Base-by-base conservation (phyloP, 35 echinoderm and acorn worm species). In the Lytechinus variegatus region DNA sequence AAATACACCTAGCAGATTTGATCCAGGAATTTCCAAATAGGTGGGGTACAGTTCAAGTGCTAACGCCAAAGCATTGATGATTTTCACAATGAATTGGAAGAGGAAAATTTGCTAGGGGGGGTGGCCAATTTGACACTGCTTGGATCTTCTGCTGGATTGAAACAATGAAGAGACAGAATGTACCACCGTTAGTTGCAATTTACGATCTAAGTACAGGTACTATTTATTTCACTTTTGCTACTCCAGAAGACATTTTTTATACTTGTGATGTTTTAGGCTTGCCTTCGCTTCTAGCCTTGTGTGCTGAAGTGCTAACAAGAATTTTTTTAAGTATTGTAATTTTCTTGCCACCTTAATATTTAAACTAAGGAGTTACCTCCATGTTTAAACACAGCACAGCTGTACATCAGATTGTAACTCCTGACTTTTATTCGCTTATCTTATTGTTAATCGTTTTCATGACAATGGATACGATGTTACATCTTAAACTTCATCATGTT, bases 281-380 rank as follows among this genome's bases (percentile, higher is more conserved):
- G 88, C 88, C 88, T 90, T 12, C 52, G 0, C 3, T 52, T 33
- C 2, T 89, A 89, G 27, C 28, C 88, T 33, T 90, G 88, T 90
- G 88, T 90, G 88, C 88, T 90, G 44, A 52, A 52, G 88, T 90
- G 88, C 88, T 52, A 14, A 4, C 9, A 21, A 52, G 28, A 4
- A 14, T 90, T 90, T 54, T 79, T 71, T 79, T 79, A 79, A 79
- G 66, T 79, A 79, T 79, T 79, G 66, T 79, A 79, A 79, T 5
- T 79, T 19, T 79, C 66, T 79, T 79, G 66, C 66, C 66, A 24
- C 66, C 21, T 79, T 79, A 0, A 44, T 44, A 44, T 44, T 44
- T 44, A 44, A 44, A 44, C 33, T 44, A 44, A 2, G 33, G 33
- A 44, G 33, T 44, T 44, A 2, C 33, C 33, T 44, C 33, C 33